phyloP scores from a whole-genome alignment of 2,113 vertebrate genomes.

The Euleptes europaea region DNA sequence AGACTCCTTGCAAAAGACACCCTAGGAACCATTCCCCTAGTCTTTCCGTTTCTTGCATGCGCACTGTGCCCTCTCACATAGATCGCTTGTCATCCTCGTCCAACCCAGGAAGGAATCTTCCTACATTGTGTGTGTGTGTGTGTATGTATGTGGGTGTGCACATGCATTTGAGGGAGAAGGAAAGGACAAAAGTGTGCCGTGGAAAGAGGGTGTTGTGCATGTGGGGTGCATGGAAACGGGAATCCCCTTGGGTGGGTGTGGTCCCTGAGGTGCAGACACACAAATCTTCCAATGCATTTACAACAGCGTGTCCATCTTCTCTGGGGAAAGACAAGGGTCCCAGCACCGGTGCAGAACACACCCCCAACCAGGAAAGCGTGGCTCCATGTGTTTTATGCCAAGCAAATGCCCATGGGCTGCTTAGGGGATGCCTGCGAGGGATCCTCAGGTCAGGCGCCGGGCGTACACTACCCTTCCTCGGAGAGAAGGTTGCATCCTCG shows the following conservation, averaged over 20 bases:
- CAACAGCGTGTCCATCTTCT: no score
- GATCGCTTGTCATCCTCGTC: neutral
- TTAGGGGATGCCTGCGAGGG: neutral
- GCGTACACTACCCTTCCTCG: neutral
- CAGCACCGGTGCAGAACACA: neutral
- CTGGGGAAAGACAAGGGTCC: neutral
- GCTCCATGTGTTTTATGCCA: no score
- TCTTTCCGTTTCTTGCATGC: neutral
- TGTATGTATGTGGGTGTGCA: neutral
- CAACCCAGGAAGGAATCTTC: neutral
- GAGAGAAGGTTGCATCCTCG: neutral
- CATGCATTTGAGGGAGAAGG: neutral
- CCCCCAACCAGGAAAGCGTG: neutral
- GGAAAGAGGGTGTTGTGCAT: neutral
- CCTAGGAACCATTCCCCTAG: no score
- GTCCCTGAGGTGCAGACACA: neutral
- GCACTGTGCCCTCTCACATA: neutral
- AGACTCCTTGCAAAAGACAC: neutral
- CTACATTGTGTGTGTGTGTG: neutral
- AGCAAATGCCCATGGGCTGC: neutral
- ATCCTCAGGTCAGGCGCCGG: neutral
- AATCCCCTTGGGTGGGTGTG: conserved; percentile 15
- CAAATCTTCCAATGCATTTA: neutral
- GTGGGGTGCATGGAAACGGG: neutral
- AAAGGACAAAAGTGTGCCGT: neutral